Conservation (phyloP, 2,888 invertebrate species). For the Leucophenga montana region DNA sequence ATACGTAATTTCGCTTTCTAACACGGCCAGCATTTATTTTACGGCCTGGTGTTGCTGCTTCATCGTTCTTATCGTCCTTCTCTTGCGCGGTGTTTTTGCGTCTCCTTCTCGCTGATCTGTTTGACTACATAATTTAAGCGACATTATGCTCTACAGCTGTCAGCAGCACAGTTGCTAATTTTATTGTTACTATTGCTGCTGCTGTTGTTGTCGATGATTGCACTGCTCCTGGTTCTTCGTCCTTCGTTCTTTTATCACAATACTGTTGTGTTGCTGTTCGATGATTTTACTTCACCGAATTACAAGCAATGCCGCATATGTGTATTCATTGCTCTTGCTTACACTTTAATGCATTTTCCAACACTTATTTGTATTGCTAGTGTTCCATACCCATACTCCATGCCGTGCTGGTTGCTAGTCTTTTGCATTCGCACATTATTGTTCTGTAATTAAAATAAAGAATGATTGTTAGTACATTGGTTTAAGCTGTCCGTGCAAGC, state of each 20-base stretch:
- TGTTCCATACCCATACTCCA: no score
- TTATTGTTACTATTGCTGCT: background rate
- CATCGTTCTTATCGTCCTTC: constrained; percentile 16
- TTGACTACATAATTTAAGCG: constrained; percentile 1
- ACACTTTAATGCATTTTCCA: no score
- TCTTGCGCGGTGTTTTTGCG: background rate
- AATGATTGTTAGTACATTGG: no score
- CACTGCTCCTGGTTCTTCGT: background rate
- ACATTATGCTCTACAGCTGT: constrained; percentile 20
- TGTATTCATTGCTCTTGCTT: no score
- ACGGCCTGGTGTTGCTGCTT: constrained; percentile 8
- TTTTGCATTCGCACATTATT: no score
- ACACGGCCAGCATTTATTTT: constrained; percentile 33
- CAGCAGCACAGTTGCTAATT: constrained; percentile 1
- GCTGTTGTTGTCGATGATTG: background rate
- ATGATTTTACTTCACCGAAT: no score
- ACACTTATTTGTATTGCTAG: no score
- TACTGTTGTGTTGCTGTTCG: no score
- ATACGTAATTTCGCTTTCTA: background rate
- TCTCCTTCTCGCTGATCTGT: background rate
- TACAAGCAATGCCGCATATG: no score
- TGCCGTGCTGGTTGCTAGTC: no score
- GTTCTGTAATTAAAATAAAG: no score
- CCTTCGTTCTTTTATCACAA: background rate
- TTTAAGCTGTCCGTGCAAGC: no score